Evolutionary conservation across 2,797 vertebrate genomes (phyloP), one percentile per base, ranked within the genome.

Genomic region (Yasuhikotakia modesta): DNA sequence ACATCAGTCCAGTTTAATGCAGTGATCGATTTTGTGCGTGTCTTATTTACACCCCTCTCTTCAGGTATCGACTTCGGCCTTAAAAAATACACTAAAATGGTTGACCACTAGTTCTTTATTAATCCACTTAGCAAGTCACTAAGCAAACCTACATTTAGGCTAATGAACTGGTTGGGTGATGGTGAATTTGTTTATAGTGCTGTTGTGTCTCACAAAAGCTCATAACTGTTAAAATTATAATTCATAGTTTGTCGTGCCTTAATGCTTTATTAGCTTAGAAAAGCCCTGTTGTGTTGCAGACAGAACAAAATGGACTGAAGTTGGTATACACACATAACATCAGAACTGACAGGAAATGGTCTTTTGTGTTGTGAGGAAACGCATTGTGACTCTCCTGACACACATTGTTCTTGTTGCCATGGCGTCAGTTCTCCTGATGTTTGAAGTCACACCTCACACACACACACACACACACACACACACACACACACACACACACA

Each of bases 381-480:
- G 84, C 81, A 74, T 45, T 45, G 67, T 78, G 81, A 81, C 78
- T 61, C 35, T 71, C 39, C 64, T 85, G 83, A 82, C 85, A 78
- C 64, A 16, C 65, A 86, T 87, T 88, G 84, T 88, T 86, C 76
- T 74, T n/a, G 58, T 81, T 79, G 74, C 61, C 48, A 73, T 80
- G 81, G 68, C 3, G 2, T 78, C 52, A 61, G 53, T 58, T 76
- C 65, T 58, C 53, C 43, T 60, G 43, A 76, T 76, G 53, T 76
- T 69, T 76, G 14, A 48, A 60, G 74, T 50, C 65, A 58, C 39
- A 68, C 74, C 74, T 76, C n/a, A n/a, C n/a, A n/a, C n/a, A n/a
- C n/a, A n/a, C n/a, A n/a, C n/a, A n/a, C n/a, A n/a, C n/a, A n/a
- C n/a, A n/a, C n/a, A n/a, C n/a, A n/a, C n/a, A n/a, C n/a, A n/a